Conservation (phyloP, 2,888 invertebrate genomes). For the Melanargia galathea region DNA sequence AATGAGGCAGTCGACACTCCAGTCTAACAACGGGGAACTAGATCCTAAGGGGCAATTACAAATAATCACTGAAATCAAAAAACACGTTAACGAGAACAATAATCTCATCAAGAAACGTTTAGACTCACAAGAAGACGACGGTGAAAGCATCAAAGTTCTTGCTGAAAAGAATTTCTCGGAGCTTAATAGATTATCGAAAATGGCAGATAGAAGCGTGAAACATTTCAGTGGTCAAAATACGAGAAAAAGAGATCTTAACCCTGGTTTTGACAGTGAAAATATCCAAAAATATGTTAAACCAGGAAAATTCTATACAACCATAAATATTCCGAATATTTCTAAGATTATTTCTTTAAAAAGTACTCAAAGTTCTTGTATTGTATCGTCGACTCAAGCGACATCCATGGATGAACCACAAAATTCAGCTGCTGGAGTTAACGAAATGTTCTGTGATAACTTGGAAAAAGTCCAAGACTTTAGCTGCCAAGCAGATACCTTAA, state of each 20-base stretch:
- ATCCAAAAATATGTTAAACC: constrained; percentile 54
- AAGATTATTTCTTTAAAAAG: constrained; percentile 69
- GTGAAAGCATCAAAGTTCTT: constrained; percentile 63
- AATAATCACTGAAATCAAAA: constrained; percentile 72
- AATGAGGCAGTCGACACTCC: constrained; percentile 44
- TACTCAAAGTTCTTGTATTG: constrained; percentile 49
- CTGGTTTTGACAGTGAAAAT: constrained; percentile 71
- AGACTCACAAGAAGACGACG: constrained; percentile 54
- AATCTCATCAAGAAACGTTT: constrained; percentile 71
- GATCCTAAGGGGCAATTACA: constrained; percentile 64
- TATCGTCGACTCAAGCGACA: constrained; percentile 59
- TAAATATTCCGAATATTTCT: constrained; percentile 71
- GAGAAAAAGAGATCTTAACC: constrained; percentile 65
- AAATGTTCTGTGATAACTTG: constrained; percentile 45
- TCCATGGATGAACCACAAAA: constrained; percentile 74
- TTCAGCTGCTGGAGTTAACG: constrained; percentile 59
- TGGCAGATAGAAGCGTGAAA: constrained; percentile 74
- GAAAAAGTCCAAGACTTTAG: constrained; percentile 50
- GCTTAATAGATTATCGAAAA: constrained; percentile 70
- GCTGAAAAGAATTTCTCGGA: constrained; percentile 77
- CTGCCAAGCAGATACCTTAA: constrained; percentile 55
- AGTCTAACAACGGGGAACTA: constrained; percentile 47
- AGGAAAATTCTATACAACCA: constrained; percentile 55
- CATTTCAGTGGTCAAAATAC: constrained; percentile 66
- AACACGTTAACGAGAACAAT: constrained; percentile 71